A percentile compares a stretch with the other conserved stretches of the same genome.
Evolutionary conservation across 2,113 vertebrate species (phyloP).

Genomic region (Elgaria multicarinata): DNA sequence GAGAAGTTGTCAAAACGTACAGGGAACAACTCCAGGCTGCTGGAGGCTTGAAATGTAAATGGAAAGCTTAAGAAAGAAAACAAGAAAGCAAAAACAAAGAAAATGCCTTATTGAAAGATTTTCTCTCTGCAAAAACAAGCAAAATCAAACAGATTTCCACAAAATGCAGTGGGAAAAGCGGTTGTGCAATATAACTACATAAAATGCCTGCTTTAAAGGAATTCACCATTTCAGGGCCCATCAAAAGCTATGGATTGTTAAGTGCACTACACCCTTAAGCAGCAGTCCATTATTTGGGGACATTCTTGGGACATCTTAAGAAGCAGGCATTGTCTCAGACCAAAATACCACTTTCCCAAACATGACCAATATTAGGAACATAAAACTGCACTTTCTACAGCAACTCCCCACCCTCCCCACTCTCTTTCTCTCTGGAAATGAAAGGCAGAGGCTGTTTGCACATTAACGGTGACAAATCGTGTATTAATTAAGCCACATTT

Average conservation of each 20-base stretch:
- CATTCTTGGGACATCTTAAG: neutral
- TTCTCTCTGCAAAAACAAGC: neutral
- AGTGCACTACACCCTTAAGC: neutral
- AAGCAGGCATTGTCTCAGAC: neutral
- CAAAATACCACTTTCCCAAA: neutral
- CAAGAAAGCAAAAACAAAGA: neutral
- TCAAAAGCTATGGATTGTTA: neutral
- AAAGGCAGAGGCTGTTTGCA: too few species aligned
- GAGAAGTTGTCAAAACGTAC: neutral
- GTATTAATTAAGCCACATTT: too few species aligned
- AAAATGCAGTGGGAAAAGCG: neutral
- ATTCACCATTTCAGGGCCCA: neutral
- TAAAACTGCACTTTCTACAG: neutral
- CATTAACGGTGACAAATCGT: too few species aligned
- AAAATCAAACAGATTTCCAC: neutral
- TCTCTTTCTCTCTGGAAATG: too few species aligned
- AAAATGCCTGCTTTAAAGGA: neutral
- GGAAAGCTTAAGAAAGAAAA: fast-evolving
- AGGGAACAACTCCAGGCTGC: neutral
- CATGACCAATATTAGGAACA: neutral
- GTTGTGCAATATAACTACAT: neutral
- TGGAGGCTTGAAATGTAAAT: neutral
- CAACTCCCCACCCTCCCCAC: too few species aligned
- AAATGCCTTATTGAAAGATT: neutral
- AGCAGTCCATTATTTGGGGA: neutral